Evolutionary conservation across 2,888 invertebrate genomes (phyloP), one percentile per base, ranked within the genome.

Genomic region (Zhuqinia jingwanae): DNA sequence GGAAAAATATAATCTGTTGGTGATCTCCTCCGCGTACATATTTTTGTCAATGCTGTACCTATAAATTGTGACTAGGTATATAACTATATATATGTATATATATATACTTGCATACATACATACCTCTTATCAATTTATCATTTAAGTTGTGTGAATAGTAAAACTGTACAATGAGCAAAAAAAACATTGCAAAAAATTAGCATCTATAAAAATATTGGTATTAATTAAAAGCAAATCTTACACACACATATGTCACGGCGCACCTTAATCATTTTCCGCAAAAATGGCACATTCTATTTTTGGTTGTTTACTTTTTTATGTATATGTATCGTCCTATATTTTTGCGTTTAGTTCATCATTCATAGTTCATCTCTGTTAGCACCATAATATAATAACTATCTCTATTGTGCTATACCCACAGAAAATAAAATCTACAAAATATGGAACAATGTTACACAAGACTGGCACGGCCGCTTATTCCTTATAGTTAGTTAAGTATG

Each of bases 381-480:
- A 47, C 11, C n/a, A 11, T 47, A 47, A 47, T 47, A 47, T 15
- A 47, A 47, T 47, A 47, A n/a, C n/a, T n/a, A n/a, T n/a, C 36
- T 36, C 8, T 53, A 36, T 36, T 36, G 5, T 53, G 15, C 20
- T 36, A 36, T 36, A 36, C 8, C 5, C 36, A 36, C 36, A 36
- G 36, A 36, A 36, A 36, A 36, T 6, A 36, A 36, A 36, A 8
- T 36, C 8, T 25, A 73, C 27, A 47, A 73, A 73, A 73, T 50
- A 73, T 73, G 73, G 73, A 73, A 73, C 73, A 53, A 73, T 50
- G 73, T 73, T 73, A 47, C 73, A 53, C 53, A 73, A 73, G 73
- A 73, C 27, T 17, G 22, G 27, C 25, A 27, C 25, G n/a, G n/a
- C n/a, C n/a, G n/a, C n/a, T n/a, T n/a, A n/a, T n/a, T n/a, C n/a